A percentile compares a stretch with the other conserved stretches of the same genome.
phyloP scores from a whole-genome alignment of 2,888 invertebrate species.

The Eupithecia tripunctaria region DNA sequence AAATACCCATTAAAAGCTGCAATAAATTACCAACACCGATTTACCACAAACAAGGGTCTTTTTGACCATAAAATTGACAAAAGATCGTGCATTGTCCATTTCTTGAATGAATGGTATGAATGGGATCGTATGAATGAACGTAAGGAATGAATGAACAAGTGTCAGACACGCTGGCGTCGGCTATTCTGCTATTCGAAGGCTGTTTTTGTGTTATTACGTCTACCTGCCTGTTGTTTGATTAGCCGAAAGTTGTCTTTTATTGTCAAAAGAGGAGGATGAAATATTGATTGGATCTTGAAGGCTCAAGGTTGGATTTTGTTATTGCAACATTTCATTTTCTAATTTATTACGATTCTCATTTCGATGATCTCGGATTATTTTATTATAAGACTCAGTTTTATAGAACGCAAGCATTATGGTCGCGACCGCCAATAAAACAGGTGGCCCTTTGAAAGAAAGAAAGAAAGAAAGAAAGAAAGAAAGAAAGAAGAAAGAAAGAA shows the following conservation, averaged over 20 bases:
- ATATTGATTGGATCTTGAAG: conserved; percentile 15
- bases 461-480: no score
- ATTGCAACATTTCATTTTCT: not conserved
- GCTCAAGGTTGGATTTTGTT: conserved; percentile 4
- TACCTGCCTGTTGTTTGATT: conserved; percentile 44
- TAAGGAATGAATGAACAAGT: conserved; percentile 52
- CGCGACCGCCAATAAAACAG: not conserved
- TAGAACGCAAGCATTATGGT: not conserved
- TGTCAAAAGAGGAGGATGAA: conserved; percentile 8
- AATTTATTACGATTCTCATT: not conserved
- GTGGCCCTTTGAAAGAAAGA: not conserved
- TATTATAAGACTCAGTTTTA: not conserved
- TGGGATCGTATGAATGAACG: conserved; percentile 51
- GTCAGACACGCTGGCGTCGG: conserved; percentile 58
- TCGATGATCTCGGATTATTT: not conserved
- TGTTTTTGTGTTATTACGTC: conserved; percentile 37
- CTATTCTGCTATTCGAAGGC: conserved; percentile 50
- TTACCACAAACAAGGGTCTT: conserved; percentile 55
- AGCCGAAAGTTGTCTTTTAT: conserved; percentile 35
- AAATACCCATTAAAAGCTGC: conserved; percentile 43
- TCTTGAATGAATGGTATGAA: conserved; percentile 45
- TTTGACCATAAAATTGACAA: conserved; percentile 46
- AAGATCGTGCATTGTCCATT: conserved; percentile 42
- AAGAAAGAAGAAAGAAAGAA: no score
- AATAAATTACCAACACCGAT: conserved; percentile 58